phyloP scores from a whole-genome alignment of 2,888 invertebrate genomes.

The Xestoiulus laeticollis region DNA sequence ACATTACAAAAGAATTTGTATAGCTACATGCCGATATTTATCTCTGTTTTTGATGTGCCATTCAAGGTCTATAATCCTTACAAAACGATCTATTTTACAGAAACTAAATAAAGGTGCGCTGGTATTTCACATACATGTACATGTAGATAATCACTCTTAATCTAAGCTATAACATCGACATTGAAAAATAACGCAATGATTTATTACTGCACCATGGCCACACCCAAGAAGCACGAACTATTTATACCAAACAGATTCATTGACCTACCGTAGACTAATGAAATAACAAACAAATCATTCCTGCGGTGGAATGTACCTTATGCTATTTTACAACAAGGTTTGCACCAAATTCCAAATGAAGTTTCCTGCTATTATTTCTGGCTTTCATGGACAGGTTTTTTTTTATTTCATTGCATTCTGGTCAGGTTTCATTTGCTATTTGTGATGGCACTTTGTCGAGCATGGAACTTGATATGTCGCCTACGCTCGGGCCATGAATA shows the following conservation, averaged over 20 bases:
- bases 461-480: too few species aligned
- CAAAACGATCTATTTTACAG: background rate
- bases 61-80: background rate
- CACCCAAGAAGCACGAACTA: background rate
- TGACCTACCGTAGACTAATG: background rate
- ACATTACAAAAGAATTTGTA: background rate
- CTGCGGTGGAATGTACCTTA: background rate
- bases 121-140: background rate
- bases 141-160: background rate
- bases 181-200: constrained; percentile 15
- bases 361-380: background rate
- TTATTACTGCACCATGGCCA: background rate
- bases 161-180: background rate
- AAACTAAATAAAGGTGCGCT: background rate
- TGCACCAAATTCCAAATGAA: background rate
- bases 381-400: background rate
- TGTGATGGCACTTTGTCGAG: background rate
- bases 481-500: too few species aligned
- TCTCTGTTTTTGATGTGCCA: background rate
- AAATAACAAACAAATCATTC: background rate
- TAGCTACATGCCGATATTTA: background rate
- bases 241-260: background rate
- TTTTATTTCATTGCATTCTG: background rate
- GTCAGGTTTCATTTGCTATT: background rate
- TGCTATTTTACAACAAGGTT: background rate